Evolutionary conservation across 2,113 vertebrate species (phyloP).

Genomic region (Mionectes macconnelli): DNA sequence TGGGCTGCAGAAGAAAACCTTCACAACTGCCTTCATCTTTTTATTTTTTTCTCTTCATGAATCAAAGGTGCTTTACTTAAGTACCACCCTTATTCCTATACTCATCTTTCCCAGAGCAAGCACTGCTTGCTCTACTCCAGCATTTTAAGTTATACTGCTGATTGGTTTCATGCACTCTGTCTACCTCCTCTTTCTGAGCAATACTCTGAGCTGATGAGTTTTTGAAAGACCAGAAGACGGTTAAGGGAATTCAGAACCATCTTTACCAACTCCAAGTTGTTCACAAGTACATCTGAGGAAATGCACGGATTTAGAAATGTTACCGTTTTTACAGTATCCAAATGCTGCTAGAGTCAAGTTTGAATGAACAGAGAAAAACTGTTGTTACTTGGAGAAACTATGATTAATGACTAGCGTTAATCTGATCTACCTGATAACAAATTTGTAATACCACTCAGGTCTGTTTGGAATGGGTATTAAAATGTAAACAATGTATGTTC

Average conservation of each 20-base stretch:
- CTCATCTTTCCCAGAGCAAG: neutral
- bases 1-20: neutral
- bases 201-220: neutral
- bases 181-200: neutral
- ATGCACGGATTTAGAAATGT: neutral
- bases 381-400: neutral
- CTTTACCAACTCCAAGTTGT: neutral
- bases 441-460: neutral
- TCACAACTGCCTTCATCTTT: neutral
- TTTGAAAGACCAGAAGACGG: neutral
- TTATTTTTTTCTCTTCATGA: neutral
- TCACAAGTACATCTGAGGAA: neutral
- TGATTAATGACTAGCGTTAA: neutral
- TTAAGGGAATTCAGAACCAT: neutral
- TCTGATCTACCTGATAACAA: neutral
- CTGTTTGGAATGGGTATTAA: neutral
- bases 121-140: neutral
- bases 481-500: neutral
- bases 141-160: neutral
- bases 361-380: neutral
- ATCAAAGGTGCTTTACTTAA: neutral
- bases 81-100: neutral
- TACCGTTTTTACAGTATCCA: neutral
- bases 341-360: neutral
- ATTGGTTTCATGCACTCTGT: neutral